Evolutionary conservation across 2,888 invertebrate species (phyloP), one percentile per base, ranked within the genome.

Genomic region (Agrotis clavis): DNA sequence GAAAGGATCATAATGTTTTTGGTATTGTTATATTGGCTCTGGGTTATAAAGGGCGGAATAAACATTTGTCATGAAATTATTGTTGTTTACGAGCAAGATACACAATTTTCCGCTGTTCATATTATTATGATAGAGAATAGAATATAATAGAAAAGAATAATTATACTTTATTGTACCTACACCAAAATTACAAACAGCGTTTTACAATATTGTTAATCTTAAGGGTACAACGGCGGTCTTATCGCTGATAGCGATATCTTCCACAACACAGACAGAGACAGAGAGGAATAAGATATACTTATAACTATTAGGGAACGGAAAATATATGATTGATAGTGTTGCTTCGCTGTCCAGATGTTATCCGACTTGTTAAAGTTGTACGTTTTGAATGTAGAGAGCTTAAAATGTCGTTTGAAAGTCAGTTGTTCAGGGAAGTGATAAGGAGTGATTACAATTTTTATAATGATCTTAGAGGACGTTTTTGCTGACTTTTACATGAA

Each of bases 81-180:
- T 83, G 80, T 85, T 83, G 86, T 88, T 88, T 86, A 84, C 81
- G 77, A 82, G 59, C 66, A 30, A 82, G 74, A 85, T 80, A 85
- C 82, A 84, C 75, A 86, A 86, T 86, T 87, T 85, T 83, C 87
- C 86, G 85, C 85, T 83, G 84, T 88, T 87, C 77, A 83, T 87
- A 85, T 73, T 82, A 57, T 73, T 74, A 74, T 83, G 74, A 84
- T 82, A 86, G 84, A n/a, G n/a, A n/a, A n/a, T n/a, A n/a, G n/a
- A n/a, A n/a, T n/a, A n/a, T n/a, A n/a, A n/a, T n/a, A n/a, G n/a
- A n/a, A n/a, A n/a, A n/a, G n/a, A n/a, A n/a, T n/a, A n/a, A n/a
- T n/a, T n/a, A n/a, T n/a, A n/a, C n/a, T n/a, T n/a, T n/a, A n/a
- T n/a, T n/a, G n/a, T n/a, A n/a, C n/a, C n/a, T n/a, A n/a, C n/a